Evolutionary conservation across 2,888 invertebrate genomes (phyloP).

Genomic region (Drosophila neonasuta): DNA sequence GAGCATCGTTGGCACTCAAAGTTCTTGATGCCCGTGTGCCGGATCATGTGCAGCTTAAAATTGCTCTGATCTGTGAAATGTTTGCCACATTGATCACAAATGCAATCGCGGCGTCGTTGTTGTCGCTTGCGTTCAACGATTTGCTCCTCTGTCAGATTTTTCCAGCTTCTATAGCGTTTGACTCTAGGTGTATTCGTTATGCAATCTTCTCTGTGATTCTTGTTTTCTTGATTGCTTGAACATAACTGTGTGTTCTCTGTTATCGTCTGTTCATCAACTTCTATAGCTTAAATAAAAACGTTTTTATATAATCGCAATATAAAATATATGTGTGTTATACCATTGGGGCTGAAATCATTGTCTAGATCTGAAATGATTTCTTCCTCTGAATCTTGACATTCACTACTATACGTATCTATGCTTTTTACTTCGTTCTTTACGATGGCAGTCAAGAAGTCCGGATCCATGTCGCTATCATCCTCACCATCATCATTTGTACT

Average conservation of each 20-base stretch:
- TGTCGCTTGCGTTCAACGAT: slow-evolving; percentile 49
- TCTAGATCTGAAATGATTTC: slow-evolving; percentile 3
- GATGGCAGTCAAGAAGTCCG: slow-evolving; percentile 20
- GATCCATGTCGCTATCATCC: slow-evolving; percentile 21
- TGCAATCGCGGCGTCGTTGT: slow-evolving; percentile 54
- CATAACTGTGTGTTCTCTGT: not conserved
- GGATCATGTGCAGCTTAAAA: slow-evolving; percentile 63
- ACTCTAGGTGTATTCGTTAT: not conserved
- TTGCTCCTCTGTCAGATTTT: slow-evolving; percentile 58
- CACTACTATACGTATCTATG: slow-evolving; percentile 20
- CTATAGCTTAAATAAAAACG: not conserved
- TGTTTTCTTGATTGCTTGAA: not conserved
- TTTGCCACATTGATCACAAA: slow-evolving; percentile 65
- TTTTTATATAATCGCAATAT: not conserved
- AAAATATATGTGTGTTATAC: not conserved
- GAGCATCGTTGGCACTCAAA: slow-evolving; percentile 51
- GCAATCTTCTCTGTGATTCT: not conserved
- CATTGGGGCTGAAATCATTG: not conserved
- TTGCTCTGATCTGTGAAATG: slow-evolving; percentile 67
- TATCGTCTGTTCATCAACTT: not conserved
- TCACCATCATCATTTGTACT: not conserved
- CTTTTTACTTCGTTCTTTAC: slow-evolving; percentile 25
- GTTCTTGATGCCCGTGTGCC: slow-evolving; percentile 59
- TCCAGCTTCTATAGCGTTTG: slow-evolving; percentile 52
- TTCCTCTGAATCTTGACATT: slow-evolving; percentile 15